Base-by-base conservation (phyloP, 1,140 invertebrate genomes). In the Nylanderia fulva region DNA sequence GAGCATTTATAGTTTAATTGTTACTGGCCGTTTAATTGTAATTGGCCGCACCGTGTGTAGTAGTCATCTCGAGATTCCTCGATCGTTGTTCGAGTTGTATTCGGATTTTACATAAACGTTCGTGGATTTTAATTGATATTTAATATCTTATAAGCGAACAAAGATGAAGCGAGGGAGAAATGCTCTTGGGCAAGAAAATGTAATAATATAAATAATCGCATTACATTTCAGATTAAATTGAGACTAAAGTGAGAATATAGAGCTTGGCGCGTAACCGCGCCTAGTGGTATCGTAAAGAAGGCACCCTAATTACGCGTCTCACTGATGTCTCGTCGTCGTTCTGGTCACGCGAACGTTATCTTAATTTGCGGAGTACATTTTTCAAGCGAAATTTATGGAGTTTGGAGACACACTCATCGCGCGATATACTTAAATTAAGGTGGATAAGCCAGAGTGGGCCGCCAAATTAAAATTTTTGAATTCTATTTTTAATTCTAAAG, bases 1-100 rank as follows among this genome's bases (percentile, higher is more conserved):
- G 24, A 72, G 61, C 86, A 83, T 90, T 89, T 79, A 48, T 68
- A 56, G 69, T 88, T 88, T 88, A 88, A 88, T 87, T 82, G 87
- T 66, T 71, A 72, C 56, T 21, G 68, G n/a, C n/a, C 83, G 77
- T 77, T 85, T 88, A 85, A 88, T 82, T 82, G 85, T 88, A 71
- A 71, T 58, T 58, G 15, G 74, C 54, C 21, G 27, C 27, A 42
- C 56, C 24, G 45, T 68, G 29, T 13, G 56, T 54, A 21, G 45
- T 5, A 33, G 36, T 36, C 18, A 13, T 36, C 42, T 7, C n/a
- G 39, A 72, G 77, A 82, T 72, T 58, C 18, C 42, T 85, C 45
- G 52, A 85, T 85, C 84, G 71, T 85, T 80, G 75, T 88, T 39
- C 54, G 36, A 29, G 64, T n/a, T n/a, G n/a, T 8, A 36, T n/a